These are phyloP conservation scores for Polietes domitor DNA, from an alignment of 2,888 invertebrate genomes.

Conservation along the genomic window DNA sequence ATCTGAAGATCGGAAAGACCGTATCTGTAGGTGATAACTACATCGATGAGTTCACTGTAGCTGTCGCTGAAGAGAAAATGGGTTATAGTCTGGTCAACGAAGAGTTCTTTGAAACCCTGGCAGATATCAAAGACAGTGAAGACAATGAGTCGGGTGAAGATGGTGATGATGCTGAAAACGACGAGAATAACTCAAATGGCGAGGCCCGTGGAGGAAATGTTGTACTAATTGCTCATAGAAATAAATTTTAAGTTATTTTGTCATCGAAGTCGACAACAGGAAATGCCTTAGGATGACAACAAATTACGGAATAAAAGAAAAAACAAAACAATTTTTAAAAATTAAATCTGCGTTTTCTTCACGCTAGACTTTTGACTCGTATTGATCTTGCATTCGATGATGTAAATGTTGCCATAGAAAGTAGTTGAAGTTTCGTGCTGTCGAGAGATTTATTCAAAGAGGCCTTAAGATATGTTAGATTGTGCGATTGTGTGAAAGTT, in stretches of 20 bases:
- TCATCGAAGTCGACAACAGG: background rate
- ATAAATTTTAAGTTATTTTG: background rate
- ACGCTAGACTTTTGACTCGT: too few relatives aligned
- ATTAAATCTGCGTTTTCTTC: too few relatives aligned
- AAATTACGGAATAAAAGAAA: conserved; percentile 1
- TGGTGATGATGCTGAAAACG: conserved; percentile 56
- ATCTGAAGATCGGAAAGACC: conserved; percentile 76
- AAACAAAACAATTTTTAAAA: background rate
- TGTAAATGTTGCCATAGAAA: too few relatives aligned
- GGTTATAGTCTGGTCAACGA: conserved; percentile 76
- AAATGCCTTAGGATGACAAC: background rate
- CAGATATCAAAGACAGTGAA: conserved; percentile 60
- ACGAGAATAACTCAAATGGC: conserved; percentile 45
- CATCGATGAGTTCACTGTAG: conserved; percentile 77
- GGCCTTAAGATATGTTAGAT: background rate
- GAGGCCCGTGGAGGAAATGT: conserved; percentile 70
- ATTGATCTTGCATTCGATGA: too few relatives aligned
- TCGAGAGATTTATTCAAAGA: background rate
- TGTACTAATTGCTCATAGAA: conserved; percentile 72
- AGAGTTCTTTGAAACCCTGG: conserved; percentile 75
- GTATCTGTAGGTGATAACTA: conserved; percentile 76
- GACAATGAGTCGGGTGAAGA: conserved; percentile 54
- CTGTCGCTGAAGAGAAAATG: conserved; percentile 73
- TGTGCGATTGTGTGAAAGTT: too few relatives aligned
- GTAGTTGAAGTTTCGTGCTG: background rate